Evolutionary conservation across 2,113 vertebrate genomes (phyloP), one percentile per base, ranked within the genome.

Genomic region (Machaerirhynchus nigripectus): DNA sequence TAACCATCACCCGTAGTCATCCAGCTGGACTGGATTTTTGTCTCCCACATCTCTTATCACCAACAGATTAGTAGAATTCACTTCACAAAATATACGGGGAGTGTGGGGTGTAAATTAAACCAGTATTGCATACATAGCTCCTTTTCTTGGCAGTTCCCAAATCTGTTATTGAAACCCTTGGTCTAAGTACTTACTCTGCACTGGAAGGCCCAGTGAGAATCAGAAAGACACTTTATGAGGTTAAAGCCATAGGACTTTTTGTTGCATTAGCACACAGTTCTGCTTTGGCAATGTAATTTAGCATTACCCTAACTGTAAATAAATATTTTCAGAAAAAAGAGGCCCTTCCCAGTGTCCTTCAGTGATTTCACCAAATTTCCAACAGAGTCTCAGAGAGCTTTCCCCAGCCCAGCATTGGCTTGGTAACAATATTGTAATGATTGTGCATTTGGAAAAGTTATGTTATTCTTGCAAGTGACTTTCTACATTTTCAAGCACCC

Each of bases 1-100:
- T 69, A 31, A 26, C 31, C 12, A 27, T 44, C 11, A 67, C 11
- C 7, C 27, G 10, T 3, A 30, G 23, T 59, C 33, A 70, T 42
- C 12, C 75, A 63, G 77, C 15, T 0, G 0, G 11, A 61, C 15
- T 33, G 35, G 13, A 21, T 12, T 50, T 73, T 67, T 59, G 21
- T 27, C 7, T 28, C 17, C 4, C 11, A 23, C 9, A 19, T 33
- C 7, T 55, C 24, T 75, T 69, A 46, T 33, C 39, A 60, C 53
- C 16, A 77, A 47, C 4, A 78, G 11, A 60, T 46, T 44, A 60
- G 21, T 15, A 78, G 11, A 75, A 69, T 61, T 56, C 26, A 1
- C 18, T 75, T 81, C 30, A 77, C 11, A 71, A 67, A 68, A 89
- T 46, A 56, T 21, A 30, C 2, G 2, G 11, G 6, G 3, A 22